Evolutionary conservation across 2,113 vertebrate species (phyloP).

Genomic region (Centropristis striata): DNA sequence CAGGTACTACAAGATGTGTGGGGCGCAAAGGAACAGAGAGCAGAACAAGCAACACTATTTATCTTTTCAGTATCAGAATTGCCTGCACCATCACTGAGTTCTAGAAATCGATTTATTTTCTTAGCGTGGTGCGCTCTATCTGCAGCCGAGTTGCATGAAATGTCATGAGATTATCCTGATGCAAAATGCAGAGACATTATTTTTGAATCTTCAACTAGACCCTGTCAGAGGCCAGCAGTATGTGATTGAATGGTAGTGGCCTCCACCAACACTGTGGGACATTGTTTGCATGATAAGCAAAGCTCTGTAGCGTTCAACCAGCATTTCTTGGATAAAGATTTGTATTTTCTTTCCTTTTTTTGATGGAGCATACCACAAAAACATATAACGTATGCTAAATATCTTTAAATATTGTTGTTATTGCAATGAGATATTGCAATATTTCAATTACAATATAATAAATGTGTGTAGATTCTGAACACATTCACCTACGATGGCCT

Average conservation of each 20-base stretch:
- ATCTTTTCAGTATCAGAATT: not conserved
- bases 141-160: not conserved
- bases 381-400: not conserved
- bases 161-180: not conserved
- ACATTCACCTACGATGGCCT: slow-evolving; percentile 2
- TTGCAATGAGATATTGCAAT: not conserved
- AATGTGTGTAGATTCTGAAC: not conserved
- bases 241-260: not conserved
- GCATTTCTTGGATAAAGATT: not conserved
- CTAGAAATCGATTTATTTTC: not conserved
- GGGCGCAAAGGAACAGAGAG: no score
- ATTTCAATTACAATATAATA: no score
- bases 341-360: not conserved
- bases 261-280: not conserved
- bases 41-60: not conserved
- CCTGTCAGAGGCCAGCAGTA: not conserved
- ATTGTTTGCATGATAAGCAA: not conserved
- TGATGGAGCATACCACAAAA: not conserved
- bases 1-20: not conserved
- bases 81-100: not conserved
- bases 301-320: not conserved
- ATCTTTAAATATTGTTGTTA: not conserved
- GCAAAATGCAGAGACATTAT: not conserved
- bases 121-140: not conserved
- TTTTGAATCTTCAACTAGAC: not conserved